Conservation (phyloP, 2,797 vertebrate species). For the Gastrophryne carolinensis region DNA sequence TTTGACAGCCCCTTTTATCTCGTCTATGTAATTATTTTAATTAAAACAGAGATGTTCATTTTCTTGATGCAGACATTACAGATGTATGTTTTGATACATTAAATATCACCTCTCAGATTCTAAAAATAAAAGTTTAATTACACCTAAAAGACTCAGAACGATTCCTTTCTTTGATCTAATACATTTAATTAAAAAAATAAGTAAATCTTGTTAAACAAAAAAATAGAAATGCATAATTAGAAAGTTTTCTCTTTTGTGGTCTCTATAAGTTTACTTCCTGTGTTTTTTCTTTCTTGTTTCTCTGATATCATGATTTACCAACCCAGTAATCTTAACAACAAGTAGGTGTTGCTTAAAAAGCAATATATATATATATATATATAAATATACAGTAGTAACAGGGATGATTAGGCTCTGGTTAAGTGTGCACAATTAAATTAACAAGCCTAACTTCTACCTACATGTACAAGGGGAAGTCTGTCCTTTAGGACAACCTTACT, state of each 20-base stretch:
- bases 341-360: too few species aligned
- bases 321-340: background rate
- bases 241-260: slow-evolving; percentile 22
- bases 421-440: too few species aligned
- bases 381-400: too few species aligned
- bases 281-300: background rate
- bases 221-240: slow-evolving; percentile 44
- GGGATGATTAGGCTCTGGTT: too few species aligned
- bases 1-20: slow-evolving; percentile 6
- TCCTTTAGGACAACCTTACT: too few species aligned
- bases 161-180: slow-evolving; percentile 36
- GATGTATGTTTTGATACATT: slow-evolving; percentile 42
- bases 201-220: slow-evolving; percentile 17
- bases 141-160: slow-evolving; percentile 45
- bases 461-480: too few species aligned
- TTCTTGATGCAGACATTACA: slow-evolving; percentile 28
- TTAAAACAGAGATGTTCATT: slow-evolving; percentile 34
- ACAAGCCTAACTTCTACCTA: too few species aligned
- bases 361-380: too few species aligned
- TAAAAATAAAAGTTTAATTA: slow-evolving; percentile 48
- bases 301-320: background rate
- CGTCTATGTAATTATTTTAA: slow-evolving; percentile 24
- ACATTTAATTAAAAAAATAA: slow-evolving; percentile 43
- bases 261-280: background rate
- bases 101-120: slow-evolving; percentile 33